These are phyloP conservation scores for Diloba caeruleocephala DNA, from an alignment of 2,888 invertebrate species.

Conservation along the genomic window DNA sequence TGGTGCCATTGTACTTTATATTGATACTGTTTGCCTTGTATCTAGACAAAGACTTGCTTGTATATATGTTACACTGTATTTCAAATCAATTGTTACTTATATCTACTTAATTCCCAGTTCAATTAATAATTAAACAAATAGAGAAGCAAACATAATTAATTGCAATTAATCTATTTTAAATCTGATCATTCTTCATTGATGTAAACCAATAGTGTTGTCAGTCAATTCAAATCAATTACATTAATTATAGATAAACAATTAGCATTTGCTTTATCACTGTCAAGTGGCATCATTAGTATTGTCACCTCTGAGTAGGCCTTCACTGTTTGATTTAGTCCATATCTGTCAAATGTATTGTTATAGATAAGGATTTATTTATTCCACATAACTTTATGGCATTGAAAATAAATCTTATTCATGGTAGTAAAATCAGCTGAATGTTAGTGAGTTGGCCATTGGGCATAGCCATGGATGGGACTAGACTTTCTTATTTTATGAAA, in stretches of 20 bases:
- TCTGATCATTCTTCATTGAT: conserved; percentile 5
- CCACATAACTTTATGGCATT: neutral
- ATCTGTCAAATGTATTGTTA: conserved; percentile 1
- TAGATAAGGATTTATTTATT: conserved; percentile 1
- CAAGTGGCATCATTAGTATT: conserved; percentile 9
- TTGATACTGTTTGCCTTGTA: conserved; percentile 11
- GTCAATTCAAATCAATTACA: conserved; percentile 9
- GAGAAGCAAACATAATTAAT: too few relatives aligned
- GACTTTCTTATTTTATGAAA: too few relatives aligned
- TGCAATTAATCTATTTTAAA: too few relatives aligned
- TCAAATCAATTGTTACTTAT: too few relatives aligned
- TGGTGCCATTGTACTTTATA: conserved; percentile 4
- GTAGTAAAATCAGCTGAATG: too few relatives aligned
- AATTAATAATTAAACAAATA: too few relatives aligned
- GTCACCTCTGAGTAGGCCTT: conserved; percentile 17
- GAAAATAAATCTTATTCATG: too few relatives aligned
- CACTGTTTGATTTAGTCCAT: neutral
- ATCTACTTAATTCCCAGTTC: too few relatives aligned
- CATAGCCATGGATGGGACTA: too few relatives aligned
- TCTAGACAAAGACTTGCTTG: too few relatives aligned
- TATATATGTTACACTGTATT: too few relatives aligned
- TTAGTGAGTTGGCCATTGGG: too few relatives aligned
- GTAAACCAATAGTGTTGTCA: conserved; percentile 11
- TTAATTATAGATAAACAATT: conserved; percentile 17
- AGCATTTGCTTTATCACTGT: conserved; percentile 12